phyloP scores from a whole-genome alignment of 1,140 invertebrate genomes.

The Eurosta solidaginis region DNA sequence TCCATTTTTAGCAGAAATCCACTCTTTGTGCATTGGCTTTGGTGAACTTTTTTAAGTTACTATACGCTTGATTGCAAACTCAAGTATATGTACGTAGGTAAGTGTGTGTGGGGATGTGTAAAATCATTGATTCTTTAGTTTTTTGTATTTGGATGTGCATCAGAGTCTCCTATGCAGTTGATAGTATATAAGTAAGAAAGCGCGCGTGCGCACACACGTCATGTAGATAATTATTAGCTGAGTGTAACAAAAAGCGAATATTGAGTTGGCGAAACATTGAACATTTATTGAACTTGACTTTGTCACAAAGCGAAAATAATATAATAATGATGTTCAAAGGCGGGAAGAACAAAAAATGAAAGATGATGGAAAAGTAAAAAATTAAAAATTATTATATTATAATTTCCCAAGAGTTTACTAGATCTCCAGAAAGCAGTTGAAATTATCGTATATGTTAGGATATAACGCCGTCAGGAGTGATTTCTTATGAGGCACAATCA shows the following conservation, averaged over 20 bases:
- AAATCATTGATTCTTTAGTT: background rate
- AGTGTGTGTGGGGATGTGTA: background rate
- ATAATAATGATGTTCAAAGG: background rate
- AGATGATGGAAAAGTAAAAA: background rate
- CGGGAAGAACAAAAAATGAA: background rate
- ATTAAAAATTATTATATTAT: no score
- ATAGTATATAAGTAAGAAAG: background rate
- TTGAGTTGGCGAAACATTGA: background rate
- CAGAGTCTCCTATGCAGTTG: no score
- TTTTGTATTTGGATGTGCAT: background rate
- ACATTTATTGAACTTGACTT: slow-evolving; percentile 7
- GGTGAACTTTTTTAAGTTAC: no score
- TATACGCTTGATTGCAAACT: background rate
- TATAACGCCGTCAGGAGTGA: no score
- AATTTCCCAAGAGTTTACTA: no score
- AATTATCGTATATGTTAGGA: no score
- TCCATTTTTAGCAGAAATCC: background rate
- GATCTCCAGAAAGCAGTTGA: no score
- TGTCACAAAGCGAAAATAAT: background rate
- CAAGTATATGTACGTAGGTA: background rate
- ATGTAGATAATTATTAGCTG: background rate
- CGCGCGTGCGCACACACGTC: background rate
- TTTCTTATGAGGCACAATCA: no score
- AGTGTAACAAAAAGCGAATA: background rate
- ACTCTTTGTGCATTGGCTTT: background rate